phyloP scores from a whole-genome alignment of 2,888 invertebrate species.

The Lottia scabra region DNA sequence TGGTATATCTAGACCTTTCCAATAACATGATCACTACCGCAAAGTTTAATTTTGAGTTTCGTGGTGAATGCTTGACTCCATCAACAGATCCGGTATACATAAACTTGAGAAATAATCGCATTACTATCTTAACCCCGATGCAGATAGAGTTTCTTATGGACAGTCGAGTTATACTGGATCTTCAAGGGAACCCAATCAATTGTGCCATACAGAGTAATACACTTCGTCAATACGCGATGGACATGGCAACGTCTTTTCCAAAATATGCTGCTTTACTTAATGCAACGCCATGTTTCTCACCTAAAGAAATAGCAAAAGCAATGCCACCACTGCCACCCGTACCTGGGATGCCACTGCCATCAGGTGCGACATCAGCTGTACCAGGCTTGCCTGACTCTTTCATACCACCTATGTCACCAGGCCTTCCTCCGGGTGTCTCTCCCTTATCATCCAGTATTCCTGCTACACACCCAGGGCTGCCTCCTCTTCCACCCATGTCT shows the following conservation, averaged over 20 bases:
- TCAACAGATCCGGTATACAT: not conserved
- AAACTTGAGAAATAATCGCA: not conserved
- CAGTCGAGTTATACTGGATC: not conserved
- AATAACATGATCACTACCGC: not conserved
- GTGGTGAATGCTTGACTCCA: not conserved
- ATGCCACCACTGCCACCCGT: too few relatives aligned
- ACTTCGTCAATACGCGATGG: not conserved
- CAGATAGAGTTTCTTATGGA: not conserved
- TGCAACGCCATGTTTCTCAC: not conserved
- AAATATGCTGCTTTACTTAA: not conserved
- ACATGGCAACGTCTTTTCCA: not conserved
- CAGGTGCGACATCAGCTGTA: too few relatives aligned
- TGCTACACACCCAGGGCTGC: too few relatives aligned
- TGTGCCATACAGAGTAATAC: not conserved
- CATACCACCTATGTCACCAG: too few relatives aligned
- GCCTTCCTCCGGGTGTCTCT: too few relatives aligned
- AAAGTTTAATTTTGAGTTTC: not conserved
- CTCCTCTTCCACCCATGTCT: too few relatives aligned
- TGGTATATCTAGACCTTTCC: not conserved
- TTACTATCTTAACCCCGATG: not conserved
- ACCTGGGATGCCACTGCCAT: too few relatives aligned
- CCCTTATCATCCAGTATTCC: too few relatives aligned
- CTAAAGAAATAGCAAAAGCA: too few relatives aligned
- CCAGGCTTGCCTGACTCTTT: too few relatives aligned
- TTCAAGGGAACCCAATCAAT: not conserved